These are phyloP conservation scores for Lysandra bellargus DNA, from an alignment of 2,888 invertebrate species.

Conservation along the genomic window DNA sequence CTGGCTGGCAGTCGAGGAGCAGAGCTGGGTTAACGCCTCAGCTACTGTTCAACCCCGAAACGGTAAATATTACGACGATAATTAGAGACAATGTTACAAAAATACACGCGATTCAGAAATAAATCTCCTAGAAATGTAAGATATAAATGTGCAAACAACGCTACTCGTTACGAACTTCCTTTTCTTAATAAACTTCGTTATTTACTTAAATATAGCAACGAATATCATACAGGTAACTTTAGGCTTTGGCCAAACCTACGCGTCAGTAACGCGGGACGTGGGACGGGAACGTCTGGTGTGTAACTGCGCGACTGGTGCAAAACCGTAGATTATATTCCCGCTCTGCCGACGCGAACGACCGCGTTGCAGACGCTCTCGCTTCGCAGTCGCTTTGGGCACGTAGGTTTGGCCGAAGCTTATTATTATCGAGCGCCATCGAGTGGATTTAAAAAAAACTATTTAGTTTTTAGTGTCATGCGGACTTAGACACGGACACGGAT, in stretches of 20 bases:
- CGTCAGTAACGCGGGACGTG: too few relatives aligned
- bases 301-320: too few relatives aligned
- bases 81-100: not conserved
- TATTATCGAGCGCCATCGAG: too few relatives aligned
- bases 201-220: not conserved
- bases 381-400: too few relatives aligned
- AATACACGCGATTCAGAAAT: not conserved
- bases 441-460: too few relatives aligned
- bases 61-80: conserved; percentile 48
- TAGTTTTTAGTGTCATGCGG: not conserved
- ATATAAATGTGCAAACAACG: not conserved
- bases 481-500: not conserved
- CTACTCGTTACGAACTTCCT: not conserved
- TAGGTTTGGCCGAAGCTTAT: too few relatives aligned
- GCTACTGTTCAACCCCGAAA: conserved; percentile 45
- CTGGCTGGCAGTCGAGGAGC: conserved; percentile 62
- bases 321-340: too few relatives aligned
- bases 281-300: too few relatives aligned
- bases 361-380: too few relatives aligned
- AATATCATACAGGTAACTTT: not conserved
- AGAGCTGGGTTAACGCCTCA: conserved; percentile 51
- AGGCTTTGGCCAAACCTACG: too few relatives aligned
- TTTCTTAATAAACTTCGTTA: not conserved
- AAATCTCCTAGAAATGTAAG: not conserved
- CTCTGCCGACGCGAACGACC: too few relatives aligned